phyloP scores from a whole-genome alignment of 2,113 vertebrate species.

The Alosa alosa region DNA sequence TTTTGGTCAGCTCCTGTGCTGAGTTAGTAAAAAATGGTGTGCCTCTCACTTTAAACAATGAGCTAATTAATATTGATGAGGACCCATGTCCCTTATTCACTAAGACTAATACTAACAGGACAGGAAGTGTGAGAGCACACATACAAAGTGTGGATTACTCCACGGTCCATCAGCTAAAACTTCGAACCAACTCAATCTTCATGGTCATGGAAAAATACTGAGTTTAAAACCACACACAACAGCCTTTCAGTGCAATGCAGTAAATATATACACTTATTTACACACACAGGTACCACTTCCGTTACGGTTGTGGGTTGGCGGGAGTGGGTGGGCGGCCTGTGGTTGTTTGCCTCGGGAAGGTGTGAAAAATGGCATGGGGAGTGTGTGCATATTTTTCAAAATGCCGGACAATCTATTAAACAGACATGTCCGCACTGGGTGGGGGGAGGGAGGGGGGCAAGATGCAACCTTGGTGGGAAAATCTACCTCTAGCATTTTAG shows the following conservation, averaged over 20 bases:
- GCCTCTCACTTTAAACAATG: background rate
- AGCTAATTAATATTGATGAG: constrained; percentile 11
- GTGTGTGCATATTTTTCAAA: constrained; percentile 50
- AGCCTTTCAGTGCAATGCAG: background rate
- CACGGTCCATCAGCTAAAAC: background rate
- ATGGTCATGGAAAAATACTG: background rate
- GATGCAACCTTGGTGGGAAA: constrained; percentile 21
- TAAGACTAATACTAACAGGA: background rate
- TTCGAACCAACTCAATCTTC: constrained; percentile 3
- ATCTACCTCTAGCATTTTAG: constrained; percentile 43
- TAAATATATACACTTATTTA: background rate
- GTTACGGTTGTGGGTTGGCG: background rate
- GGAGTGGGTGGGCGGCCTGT: background rate
- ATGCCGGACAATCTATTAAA: constrained; percentile 47
- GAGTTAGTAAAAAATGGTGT: background rate
- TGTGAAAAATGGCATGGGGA: constrained; percentile 46
- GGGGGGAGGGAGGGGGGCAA: background rate
- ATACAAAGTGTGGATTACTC: background rate
- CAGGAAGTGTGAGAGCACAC: background rate
- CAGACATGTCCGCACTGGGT: constrained; percentile 34
- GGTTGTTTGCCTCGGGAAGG: constrained; percentile 19
- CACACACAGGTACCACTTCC: background rate
- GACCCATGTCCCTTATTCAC: background rate
- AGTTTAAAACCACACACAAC: background rate
- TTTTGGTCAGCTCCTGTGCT: background rate